A percentile compares a stretch with the other conserved stretches of the same genome.
phyloP scores from a whole-genome alignment of 2,113 vertebrate genomes.

The Rhegmatorhina hoffmannsi region DNA sequence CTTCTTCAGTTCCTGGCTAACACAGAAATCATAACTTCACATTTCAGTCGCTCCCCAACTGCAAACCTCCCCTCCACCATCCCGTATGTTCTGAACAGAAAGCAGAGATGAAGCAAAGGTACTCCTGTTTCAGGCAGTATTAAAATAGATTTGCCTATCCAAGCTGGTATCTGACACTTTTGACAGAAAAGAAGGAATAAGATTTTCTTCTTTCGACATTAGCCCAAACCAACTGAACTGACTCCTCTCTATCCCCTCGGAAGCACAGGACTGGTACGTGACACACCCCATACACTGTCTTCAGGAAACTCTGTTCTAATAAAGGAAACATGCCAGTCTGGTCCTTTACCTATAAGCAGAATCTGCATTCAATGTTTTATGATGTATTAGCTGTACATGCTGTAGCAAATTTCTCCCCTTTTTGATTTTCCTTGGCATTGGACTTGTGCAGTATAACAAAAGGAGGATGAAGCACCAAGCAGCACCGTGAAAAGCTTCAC shows the following conservation, averaged over 20 bases:
- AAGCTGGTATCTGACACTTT: not conserved
- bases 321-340: not conserved
- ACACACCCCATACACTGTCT: not conserved
- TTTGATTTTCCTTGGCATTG: not conserved
- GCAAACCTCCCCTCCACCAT: not conserved
- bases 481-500: not conserved
- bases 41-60: not conserved
- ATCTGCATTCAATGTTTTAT: not conserved
- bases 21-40: not conserved
- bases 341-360: not conserved
- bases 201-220: not conserved
- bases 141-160: constrained; percentile 4
- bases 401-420: not conserved
- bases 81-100: not conserved
- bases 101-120: constrained; percentile 3
- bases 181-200: not conserved
- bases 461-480: not conserved
- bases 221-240: not conserved
- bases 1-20: not conserved
- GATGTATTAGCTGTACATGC: not conserved
- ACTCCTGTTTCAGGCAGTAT: not conserved
- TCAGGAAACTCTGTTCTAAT: not conserved
- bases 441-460: not conserved
- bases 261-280: not conserved
- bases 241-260: not conserved